Evolutionary conservation across 2,797 vertebrate genomes (phyloP).

Genomic region (Tamandua tetradactyla): DNA sequence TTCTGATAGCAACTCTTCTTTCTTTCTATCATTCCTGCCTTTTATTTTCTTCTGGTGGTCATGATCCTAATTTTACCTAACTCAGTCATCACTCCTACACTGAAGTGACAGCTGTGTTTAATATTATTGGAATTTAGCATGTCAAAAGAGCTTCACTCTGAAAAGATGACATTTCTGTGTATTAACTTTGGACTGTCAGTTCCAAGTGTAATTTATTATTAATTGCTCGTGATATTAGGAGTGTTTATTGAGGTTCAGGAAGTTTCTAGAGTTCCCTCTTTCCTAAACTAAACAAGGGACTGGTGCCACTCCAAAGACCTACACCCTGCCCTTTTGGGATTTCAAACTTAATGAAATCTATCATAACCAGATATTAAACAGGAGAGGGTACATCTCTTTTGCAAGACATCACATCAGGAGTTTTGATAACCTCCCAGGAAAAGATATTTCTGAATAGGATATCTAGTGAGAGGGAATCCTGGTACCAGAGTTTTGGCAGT

Average conservation of each 20-base stretch:
- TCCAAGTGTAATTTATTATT: slow-evolving; percentile 39
- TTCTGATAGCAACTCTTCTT: neutral
- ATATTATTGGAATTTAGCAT: slow-evolving; percentile 51
- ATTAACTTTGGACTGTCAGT: neutral
- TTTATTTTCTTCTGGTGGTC: neutral
- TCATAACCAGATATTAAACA: neutral
- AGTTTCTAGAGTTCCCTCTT: neutral
- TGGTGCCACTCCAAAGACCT: too few species aligned
- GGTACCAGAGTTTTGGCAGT: neutral
- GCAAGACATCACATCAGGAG: too few species aligned
- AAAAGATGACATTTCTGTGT: slow-evolving; percentile 52
- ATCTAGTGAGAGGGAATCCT: neutral
- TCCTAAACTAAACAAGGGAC: neutral
- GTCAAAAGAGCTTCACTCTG: neutral
- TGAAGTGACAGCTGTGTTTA: slow-evolving; percentile 49
- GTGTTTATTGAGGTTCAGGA: neutral
- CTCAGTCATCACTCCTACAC: neutral
- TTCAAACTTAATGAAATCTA: neutral
- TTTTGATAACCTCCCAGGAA: neutral
- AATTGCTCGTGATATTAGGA: neutral
- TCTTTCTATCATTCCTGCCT: neutral
- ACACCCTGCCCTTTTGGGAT: too few species aligned
- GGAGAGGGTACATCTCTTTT: neutral
- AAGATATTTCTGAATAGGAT: neutral
- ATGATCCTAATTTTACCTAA: slow-evolving; percentile 1